A percentile compares a stretch with the other conserved stretches of the same genome.
These are phyloP conservation scores for Drosophila ohnishii DNA, from an alignment of 1,140 invertebrate genomes.

Conservation along the genomic window DNA sequence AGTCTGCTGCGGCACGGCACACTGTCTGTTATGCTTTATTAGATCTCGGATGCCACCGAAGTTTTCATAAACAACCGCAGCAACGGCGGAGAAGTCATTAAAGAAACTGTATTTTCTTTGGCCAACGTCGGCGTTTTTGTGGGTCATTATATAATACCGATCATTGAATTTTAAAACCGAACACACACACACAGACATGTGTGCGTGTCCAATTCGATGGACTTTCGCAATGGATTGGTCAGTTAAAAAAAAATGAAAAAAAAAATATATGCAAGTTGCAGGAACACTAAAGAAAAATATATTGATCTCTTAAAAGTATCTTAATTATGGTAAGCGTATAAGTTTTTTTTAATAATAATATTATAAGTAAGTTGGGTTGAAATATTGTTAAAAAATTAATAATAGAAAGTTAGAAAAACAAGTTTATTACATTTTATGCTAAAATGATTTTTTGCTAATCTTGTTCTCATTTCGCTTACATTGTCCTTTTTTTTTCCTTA, in stretches of 20 bases:
- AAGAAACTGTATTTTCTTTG: constrained; percentile 57
- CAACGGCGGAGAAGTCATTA: constrained; percentile 57
- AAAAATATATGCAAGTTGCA: constrained; percentile 16
- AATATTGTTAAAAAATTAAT: no score
- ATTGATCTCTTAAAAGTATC: neutral
- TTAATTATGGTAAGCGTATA: no score
- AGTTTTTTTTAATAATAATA: no score
- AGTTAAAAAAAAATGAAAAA: neutral
- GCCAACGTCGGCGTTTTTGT: constrained; percentile 28
- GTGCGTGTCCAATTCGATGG: constrained; percentile 40
- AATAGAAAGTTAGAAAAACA: no score
- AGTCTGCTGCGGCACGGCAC: constrained; percentile 1
- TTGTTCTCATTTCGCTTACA: no score
- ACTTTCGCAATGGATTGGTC: constrained; percentile 56
- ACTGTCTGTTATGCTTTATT: constrained; percentile 48
- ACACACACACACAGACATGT: neutral
- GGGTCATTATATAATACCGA: constrained; percentile 62
- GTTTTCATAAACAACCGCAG: constrained; percentile 29
- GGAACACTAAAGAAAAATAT: neutral
- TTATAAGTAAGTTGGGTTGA: no score
- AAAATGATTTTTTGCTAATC: no score
- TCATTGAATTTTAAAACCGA: constrained; percentile 4
- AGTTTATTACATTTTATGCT: no score
- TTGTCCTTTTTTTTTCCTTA: no score
- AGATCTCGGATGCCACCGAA: constrained; percentile 56